Conservation (phyloP, 2,888 invertebrate genomes). For the Cataglyphis albicans region DNA sequence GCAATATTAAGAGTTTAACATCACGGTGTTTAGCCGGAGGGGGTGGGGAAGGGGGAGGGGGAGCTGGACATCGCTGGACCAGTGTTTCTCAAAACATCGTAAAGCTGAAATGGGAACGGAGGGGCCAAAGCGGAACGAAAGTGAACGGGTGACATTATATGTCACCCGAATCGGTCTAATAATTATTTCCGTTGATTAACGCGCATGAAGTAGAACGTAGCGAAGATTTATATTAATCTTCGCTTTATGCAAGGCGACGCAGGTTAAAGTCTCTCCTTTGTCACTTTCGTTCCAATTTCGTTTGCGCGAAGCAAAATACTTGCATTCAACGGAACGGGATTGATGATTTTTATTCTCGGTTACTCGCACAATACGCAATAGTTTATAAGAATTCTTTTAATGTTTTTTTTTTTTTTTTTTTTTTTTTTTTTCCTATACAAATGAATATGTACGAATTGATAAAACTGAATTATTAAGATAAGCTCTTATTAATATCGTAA, state of each 20-base stretch:
- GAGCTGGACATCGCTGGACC: slow-evolving; percentile 73
- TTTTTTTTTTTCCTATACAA: neutral
- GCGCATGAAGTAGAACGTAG: neutral
- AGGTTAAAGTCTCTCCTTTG: neutral
- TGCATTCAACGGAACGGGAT: neutral
- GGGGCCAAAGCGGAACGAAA: neutral
- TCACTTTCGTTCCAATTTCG: slow-evolving; percentile 37
- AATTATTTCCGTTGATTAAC: neutral
- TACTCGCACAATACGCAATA: slow-evolving; percentile 3
- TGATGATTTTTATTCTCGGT: slow-evolving; percentile 24
- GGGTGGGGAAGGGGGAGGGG: neutral
- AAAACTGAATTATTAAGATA: neutral
- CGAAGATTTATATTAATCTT: slow-evolving; percentile 8
- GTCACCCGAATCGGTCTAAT: slow-evolving; percentile 33
- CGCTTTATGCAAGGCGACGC: neutral
- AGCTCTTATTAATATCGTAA: neutral
- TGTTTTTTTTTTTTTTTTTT: neutral
- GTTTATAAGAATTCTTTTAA: neutral
- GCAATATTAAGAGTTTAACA: slow-evolving; percentile 78
- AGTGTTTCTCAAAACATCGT: slow-evolving; percentile 78
- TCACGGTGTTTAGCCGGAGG: slow-evolving; percentile 65
- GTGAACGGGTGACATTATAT: neutral
- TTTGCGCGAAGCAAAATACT: neutral
- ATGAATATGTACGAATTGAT: neutral
- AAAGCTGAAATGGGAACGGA: neutral